Base-by-base conservation (phyloP, 92 coral and sea anemone species). In the Pocillopora grandis region DNA sequence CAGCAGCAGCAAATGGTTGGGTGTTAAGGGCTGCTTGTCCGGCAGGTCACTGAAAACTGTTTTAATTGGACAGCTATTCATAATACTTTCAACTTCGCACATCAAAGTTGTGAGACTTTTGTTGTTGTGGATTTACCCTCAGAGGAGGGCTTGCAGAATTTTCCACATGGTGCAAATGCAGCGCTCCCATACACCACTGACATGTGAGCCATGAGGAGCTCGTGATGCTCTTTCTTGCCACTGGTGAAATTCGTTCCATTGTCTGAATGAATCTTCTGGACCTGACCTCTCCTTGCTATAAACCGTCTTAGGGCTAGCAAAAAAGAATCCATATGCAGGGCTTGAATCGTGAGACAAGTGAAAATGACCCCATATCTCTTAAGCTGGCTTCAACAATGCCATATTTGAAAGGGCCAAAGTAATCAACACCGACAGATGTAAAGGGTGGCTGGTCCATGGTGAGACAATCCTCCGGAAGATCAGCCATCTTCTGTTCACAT, bases 401-500 rank as follows among this genome's bases (percentile, higher is more conserved):
- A 15, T 37, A 62, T 59, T 37, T 77, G 80, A 77, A 86, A 58
- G 56, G 89, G 89, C 49, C 2, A 42, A 42, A 42, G 49, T 42
- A 42, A 55, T 85, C 87, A 19, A 80, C 69, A 62, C 66, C 85
- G 56, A n/a, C 82, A 0, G 69, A 80, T 19, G 71, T 68, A 62
- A 87, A 87, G 36, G 90, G 87, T 17, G 66, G 85, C 62, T 77
- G 72, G 17, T 77, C 76, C 12, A 70, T 52, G 19, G 76, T 76
- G 7, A 85, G 76, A 42, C 90, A 42, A 42, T 81, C 88, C 73
- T 15, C 60, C 0, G 88, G 88, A 16, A 87, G 76, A 64, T 87
- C 88, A 10, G 90, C 88, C 90, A 87, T 87, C 19, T 80, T 80
- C 76, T 87, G 90, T 62, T 75, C 76, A 14, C 90, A 75, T 10